Percentiles rank a stretch among this genome's conserved stretches.
Evolutionary conservation across 2,888 invertebrate species (phyloP).

Genomic region (Philereme transversata): DNA sequence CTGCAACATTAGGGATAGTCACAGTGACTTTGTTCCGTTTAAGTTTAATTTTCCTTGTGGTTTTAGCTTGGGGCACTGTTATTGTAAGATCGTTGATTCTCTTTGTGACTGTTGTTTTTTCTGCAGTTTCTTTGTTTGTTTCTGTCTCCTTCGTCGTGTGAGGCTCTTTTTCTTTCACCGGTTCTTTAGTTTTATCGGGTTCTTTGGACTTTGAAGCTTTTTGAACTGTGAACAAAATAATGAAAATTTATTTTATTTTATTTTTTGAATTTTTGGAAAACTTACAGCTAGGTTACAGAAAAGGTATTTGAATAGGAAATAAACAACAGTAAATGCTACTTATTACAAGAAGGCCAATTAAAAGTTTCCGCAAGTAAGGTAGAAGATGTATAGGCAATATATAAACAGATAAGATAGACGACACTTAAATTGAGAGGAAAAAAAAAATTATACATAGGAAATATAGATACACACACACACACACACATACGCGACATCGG

Average conservation of each 20-base stretch:
- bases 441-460: no score
- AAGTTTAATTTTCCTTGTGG: constrained; percentile 68
- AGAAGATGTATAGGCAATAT: no score
- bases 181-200: constrained; percentile 11
- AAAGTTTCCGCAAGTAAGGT: no score
- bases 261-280: neutral
- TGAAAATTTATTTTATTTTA: neutral
- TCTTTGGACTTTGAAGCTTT: constrained; percentile 16
- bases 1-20: constrained; percentile 21
- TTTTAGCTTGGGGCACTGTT: constrained; percentile 65
- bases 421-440: no score
- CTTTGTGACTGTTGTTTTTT: constrained; percentile 52
- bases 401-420: no score
- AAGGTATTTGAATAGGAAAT: no score
- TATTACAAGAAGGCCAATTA: no score
- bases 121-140: constrained; percentile 11
- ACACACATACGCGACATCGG: no score
- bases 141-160: constrained; percentile 1
- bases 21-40: constrained; percentile 57
- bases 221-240: constrained; percentile 43
- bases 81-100: constrained; percentile 62
- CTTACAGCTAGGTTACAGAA: no score
- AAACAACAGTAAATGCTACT: no score
- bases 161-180: neutral
- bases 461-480: no score